These are phyloP conservation scores for Triplophysa dalaica DNA, from an alignment of 2,113 vertebrate genomes.

Conservation along the genomic window DNA sequence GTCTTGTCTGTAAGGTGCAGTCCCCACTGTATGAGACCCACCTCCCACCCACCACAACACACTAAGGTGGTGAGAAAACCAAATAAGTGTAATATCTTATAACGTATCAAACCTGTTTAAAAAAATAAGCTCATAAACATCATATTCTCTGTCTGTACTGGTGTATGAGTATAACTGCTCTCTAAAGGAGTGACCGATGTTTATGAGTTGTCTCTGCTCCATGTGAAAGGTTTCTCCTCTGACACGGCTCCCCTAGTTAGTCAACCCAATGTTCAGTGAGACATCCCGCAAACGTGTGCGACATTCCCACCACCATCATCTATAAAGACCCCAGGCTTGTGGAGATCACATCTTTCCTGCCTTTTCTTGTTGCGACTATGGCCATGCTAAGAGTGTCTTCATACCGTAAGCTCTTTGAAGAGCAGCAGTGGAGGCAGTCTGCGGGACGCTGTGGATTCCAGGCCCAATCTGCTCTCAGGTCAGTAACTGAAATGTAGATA, in stretches of 20 bases:
- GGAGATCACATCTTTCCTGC: slow-evolving; percentile 40
- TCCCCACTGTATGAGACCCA: too few species aligned
- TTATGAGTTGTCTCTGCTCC: slow-evolving; percentile 47
- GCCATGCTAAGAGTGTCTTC: slow-evolving; percentile 75
- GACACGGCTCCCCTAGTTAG: slow-evolving; percentile 66
- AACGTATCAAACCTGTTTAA: too few species aligned
- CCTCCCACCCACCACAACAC: too few species aligned
- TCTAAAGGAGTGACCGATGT: not conserved
- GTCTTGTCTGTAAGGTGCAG: too few species aligned
- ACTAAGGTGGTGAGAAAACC: too few species aligned
- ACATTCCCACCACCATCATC: slow-evolving; percentile 61
- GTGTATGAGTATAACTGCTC: not conserved
- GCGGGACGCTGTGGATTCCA: slow-evolving; percentile 60
- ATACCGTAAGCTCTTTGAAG: slow-evolving; percentile 72
- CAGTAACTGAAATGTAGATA: slow-evolving; percentile 11
- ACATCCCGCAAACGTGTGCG: slow-evolving; percentile 59
- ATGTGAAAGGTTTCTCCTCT: slow-evolving; percentile 64
- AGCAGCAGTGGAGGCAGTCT: slow-evolving; percentile 52
- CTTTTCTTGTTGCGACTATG: slow-evolving; percentile 49
- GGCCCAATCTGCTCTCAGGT: slow-evolving; percentile 62
- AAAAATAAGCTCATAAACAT: too few species aligned
- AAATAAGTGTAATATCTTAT: too few species aligned
- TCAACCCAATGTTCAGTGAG: slow-evolving; percentile 47
- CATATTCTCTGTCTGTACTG: not conserved
- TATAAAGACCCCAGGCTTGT: slow-evolving; percentile 61